A percentile compares a stretch with the other conserved stretches of the same genome.
phyloP scores from a whole-genome alignment of 2,888 invertebrate genomes.

The Stenoptilia bipunctidactyla region DNA sequence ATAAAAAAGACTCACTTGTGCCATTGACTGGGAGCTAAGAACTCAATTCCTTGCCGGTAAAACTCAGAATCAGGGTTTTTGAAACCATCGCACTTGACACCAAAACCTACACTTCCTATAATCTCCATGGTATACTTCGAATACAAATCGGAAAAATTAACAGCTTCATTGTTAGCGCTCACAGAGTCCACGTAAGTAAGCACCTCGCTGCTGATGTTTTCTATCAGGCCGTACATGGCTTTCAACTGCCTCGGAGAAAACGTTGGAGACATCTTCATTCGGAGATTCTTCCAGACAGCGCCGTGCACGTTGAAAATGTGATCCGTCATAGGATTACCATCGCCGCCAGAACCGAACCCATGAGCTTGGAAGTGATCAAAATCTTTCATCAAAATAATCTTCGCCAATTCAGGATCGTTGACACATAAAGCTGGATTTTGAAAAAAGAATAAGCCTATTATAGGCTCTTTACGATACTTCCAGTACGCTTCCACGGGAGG shows the following conservation, averaged over 20 bases:
- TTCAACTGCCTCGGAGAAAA: constrained; percentile 78
- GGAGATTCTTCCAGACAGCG: constrained; percentile 73
- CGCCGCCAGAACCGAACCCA: constrained; percentile 72
- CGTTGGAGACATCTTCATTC: constrained; percentile 74
- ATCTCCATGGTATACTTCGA: constrained; percentile 74
- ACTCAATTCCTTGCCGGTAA: constrained; percentile 49
- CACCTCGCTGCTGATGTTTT: constrained; percentile 67
- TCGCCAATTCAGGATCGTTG: constrained; percentile 73
- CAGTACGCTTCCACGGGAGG: constrained; percentile 72
- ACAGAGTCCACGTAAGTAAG: constrained; percentile 40
- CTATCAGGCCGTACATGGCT: constrained; percentile 73
- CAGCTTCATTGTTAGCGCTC: constrained; percentile 30
- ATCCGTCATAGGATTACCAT: constrained; percentile 71
- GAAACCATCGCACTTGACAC: constrained; percentile 72
- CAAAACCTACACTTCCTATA: constrained; percentile 73
- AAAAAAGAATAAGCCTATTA: constrained; percentile 74
- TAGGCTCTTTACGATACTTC: constrained; percentile 57
- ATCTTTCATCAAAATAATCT: constrained; percentile 72
- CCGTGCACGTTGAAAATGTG: constrained; percentile 72
- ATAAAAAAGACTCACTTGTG: constrained; percentile 61
- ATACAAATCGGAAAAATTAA: constrained; percentile 69
- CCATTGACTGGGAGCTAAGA: constrained; percentile 43
- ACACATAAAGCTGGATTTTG: constrained; percentile 73
- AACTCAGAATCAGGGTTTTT: constrained; percentile 68
- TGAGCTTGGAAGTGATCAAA: constrained; percentile 76